Base-by-base conservation (phyloP, 2,797 vertebrate species). In the Nothura maculosa region DNA sequence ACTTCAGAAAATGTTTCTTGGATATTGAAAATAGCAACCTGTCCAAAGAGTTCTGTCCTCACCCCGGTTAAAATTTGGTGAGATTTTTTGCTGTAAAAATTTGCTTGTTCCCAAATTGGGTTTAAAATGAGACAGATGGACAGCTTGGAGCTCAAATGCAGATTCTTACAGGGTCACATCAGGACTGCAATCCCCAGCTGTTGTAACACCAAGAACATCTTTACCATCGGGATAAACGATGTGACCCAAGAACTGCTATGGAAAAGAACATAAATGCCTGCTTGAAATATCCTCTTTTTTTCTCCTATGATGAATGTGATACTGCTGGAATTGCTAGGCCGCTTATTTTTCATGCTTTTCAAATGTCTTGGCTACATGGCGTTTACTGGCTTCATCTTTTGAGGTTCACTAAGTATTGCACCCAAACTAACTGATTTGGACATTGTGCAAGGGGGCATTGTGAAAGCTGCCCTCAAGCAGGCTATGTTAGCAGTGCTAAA, bases 381-480 rank as follows among this genome's bases (percentile, higher is more conserved):
- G 93, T 86, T 89, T 60, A n/a, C 63, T 67, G 82, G 57, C 58
- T 55, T 94, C 70, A 17, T 73, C 69, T 85, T 93, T 89, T 76
- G 93, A 94, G 85, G 70, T 79, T 94, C 78, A 12, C 21, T 50
- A 54, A 14, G 48, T 61, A 18, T 55, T 92, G 80, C 54, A 76
- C 89, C 42, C 68, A 85, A 82, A 86, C 63, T 10, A 82, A 34
- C n/a, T 45, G 80, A 85, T n/a, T 32, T 45, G 55, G 77, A 40
- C 79, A 68, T 86, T 92, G 68, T 85, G 93, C 66, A 96, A 96
- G 79, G 66, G 47, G 1, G 3, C 14, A 6, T 48, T 90, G 81
- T 90, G 92, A 91, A 95, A 89, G 82, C 75, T 81, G 20, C 85
- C 91, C 32, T 34, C 69, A 61, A 93, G 89, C 74, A 84, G 87